Conservation (phyloP, 2,888 invertebrate species). For the Protodeltote pygarga region DNA sequence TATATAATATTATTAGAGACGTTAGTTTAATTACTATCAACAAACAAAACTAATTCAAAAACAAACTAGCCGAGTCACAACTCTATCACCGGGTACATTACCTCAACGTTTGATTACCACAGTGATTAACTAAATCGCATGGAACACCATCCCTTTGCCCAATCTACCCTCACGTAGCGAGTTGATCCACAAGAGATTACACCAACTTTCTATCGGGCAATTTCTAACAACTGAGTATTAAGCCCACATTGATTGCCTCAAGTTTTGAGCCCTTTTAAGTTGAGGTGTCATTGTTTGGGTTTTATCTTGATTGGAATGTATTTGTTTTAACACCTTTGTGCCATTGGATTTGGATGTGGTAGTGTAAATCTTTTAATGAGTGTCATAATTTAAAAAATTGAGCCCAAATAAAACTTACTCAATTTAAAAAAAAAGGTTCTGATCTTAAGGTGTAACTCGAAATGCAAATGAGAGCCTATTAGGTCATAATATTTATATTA, state of each 20-base stretch:
- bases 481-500: too few relatives aligned
- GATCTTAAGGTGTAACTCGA: too few relatives aligned
- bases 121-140: conserved; percentile 71
- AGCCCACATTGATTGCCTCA: conserved; percentile 55
- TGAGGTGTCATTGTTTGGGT: conserved; percentile 55
- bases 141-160: conserved; percentile 56
- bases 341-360: neutral
- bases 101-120: conserved; percentile 59
- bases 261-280: conserved; percentile 59
- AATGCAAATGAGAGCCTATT: too few relatives aligned
- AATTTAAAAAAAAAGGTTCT: too few relatives aligned
- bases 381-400: too few relatives aligned
- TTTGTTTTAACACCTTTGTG: conserved; percentile 9
- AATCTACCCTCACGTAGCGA: conserved; percentile 64
- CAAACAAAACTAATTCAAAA: neutral
- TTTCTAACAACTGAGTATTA: conserved; percentile 58
- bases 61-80: neutral
- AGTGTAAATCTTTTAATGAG: neutral
- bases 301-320: conserved; percentile 42
- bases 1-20: too few relatives aligned
- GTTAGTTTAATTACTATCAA: too few relatives aligned
- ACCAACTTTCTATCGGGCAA: conserved; percentile 61
- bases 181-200: conserved; percentile 62
- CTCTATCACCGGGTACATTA: conserved; percentile 39
- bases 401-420: too few relatives aligned